Evolutionary conservation across 1,140 invertebrate genomes (phyloP).

Genomic region (Himalopsyche phryganea): DNA sequence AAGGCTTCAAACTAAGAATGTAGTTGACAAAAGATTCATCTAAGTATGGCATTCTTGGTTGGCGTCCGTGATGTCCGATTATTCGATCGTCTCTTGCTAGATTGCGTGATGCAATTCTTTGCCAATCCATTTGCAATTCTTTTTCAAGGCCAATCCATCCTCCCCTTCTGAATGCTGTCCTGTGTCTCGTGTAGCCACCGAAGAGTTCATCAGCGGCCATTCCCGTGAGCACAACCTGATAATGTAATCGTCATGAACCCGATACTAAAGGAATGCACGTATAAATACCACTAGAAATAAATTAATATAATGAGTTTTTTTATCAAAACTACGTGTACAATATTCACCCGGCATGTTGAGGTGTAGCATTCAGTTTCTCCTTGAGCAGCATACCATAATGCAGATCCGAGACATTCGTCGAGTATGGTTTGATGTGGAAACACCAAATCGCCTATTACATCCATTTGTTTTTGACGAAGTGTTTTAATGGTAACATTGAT

Average conservation of each 20-base stretch:
- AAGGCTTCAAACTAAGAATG: slow-evolving; percentile 66
- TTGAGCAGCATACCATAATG: slow-evolving; percentile 91
- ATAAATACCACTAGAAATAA: too few relatives aligned
- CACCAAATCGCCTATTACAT: slow-evolving; percentile 71
- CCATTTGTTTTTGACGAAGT: slow-evolving; percentile 56
- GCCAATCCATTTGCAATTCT: slow-evolving; percentile 76
- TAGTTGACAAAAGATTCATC: slow-evolving; percentile 85
- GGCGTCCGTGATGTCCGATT: slow-evolving; percentile 72
- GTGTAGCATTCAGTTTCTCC: slow-evolving; percentile 53
- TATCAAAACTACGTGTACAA: too few relatives aligned
- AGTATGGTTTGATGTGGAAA: slow-evolving; percentile 81
- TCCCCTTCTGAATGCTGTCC: slow-evolving; percentile 63
- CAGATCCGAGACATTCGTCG: slow-evolving; percentile 94
- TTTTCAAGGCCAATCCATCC: slow-evolving; percentile 65
- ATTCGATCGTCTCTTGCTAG: slow-evolving; percentile 91
- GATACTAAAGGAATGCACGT: too few relatives aligned
- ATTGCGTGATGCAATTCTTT: slow-evolving; percentile 86
- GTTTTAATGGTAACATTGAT: slow-evolving; percentile 74
- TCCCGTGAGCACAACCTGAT: slow-evolving; percentile 79
- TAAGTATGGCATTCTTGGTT: slow-evolving; percentile 86
- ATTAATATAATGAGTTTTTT: too few relatives aligned
- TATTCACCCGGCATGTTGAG: slow-evolving; percentile 64
- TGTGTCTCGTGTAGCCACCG: slow-evolving; percentile 88
- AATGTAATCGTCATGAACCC: too few relatives aligned
- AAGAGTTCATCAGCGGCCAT: slow-evolving; percentile 97